A percentile compares a stretch with the other conserved stretches of the same genome.
These are phyloP conservation scores for Spisula solida DNA, from an alignment of 2,888 invertebrate genomes.

Conservation along the genomic window DNA sequence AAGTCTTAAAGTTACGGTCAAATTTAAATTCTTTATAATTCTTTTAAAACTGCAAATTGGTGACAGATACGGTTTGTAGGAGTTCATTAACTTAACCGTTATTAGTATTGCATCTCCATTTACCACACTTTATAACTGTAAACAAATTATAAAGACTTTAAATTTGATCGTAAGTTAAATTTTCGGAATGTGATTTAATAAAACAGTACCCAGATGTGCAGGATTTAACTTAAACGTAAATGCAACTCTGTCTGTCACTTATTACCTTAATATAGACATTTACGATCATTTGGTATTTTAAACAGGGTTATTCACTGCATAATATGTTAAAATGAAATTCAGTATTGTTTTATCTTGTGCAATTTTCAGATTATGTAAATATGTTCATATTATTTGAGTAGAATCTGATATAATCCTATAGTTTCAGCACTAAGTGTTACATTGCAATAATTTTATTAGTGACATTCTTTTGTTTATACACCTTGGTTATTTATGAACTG, in stretches of 20 bases:
- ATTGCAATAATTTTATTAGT: not conserved
- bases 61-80: too few relatives aligned
- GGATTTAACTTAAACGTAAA: too few relatives aligned
- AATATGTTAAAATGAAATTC: constrained; percentile 23
- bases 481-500: not conserved
- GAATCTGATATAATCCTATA: constrained; percentile 13
- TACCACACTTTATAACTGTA: too few relatives aligned
- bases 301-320: not conserved
- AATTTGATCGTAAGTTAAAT: too few relatives aligned
- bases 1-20: too few relatives aligned
- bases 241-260: not conserved
- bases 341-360: constrained; percentile 41
- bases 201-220: too few relatives aligned
- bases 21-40: too few relatives aligned
- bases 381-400: not conserved
- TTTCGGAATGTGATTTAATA: too few relatives aligned
- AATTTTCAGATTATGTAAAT: constrained; percentile 31
- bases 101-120: too few relatives aligned
- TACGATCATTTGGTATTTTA: not conserved
- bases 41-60: too few relatives aligned
- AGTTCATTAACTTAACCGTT: too few relatives aligned
- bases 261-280: not conserved
- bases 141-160: too few relatives aligned
- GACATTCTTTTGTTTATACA: not conserved
- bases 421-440: not conserved